These are phyloP conservation scores for human DNA, from an alignment of 2,113 vertebrate species.

Conservation along the genomic window DNA sequence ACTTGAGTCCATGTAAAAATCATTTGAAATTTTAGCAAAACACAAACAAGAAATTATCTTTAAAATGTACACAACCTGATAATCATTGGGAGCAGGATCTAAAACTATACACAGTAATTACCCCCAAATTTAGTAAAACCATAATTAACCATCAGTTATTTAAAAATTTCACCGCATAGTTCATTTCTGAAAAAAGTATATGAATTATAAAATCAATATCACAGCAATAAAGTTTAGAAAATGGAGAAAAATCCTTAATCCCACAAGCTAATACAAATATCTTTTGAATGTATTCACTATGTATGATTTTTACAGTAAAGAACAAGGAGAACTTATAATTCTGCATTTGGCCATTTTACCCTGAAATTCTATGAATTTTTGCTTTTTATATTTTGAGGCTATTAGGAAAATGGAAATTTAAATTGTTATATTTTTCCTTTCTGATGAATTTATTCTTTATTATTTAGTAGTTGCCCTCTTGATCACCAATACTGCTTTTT, in stretches of 20 bases:
- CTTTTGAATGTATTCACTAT: conserved; percentile 2
- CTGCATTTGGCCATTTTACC: not conserved
- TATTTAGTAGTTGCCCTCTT: not conserved
- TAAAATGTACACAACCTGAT: not conserved
- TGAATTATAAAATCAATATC: conserved; percentile 8
- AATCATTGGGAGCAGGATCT: not conserved
- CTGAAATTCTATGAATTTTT: conserved; percentile 4
- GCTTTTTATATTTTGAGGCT: not conserved
- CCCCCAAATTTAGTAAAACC: not conserved
- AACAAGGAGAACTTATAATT: not conserved
- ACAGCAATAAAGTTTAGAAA: not conserved
- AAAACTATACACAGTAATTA: not conserved
- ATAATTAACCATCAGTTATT: not conserved
- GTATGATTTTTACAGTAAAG: conserved; percentile 15
- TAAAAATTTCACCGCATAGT: not conserved
- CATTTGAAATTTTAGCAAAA: conserved; percentile 16
- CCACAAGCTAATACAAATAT: not conserved
- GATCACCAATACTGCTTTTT: conserved; percentile 7
- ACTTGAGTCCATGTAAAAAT: not conserved
- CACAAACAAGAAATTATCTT: not conserved
- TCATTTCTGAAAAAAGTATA: not conserved
- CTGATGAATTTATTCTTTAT: not conserved
- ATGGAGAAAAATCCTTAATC: not conserved
- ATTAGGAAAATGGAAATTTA: not conserved
- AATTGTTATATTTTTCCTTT: not conserved